These are phyloP conservation scores for Chrysomallon squamiferum DNA, from an alignment of 1,140 invertebrate species.

Conservation along the genomic window DNA sequence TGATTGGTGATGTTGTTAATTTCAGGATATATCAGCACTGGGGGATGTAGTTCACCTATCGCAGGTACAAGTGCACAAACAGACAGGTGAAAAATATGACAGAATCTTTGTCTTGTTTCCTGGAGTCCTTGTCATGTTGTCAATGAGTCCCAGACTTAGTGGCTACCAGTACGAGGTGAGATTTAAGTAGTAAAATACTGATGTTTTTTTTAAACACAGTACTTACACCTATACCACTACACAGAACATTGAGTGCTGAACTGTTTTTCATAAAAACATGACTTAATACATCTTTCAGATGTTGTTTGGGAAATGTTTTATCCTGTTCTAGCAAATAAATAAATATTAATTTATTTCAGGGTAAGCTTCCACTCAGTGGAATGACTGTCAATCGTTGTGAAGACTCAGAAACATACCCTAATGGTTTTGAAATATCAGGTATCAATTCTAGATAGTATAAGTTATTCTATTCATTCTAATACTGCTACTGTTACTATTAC, in stretches of 20 bases:
- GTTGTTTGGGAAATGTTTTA: too few relatives aligned
- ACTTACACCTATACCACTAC: too few relatives aligned
- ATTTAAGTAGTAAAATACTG: too few relatives aligned
- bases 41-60: constrained; percentile 70
- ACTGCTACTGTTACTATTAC: not conserved
- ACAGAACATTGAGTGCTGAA: too few relatives aligned
- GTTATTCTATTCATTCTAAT: not conserved
- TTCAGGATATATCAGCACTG: constrained; percentile 63
- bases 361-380: constrained; percentile 86
- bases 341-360: constrained; percentile 77
- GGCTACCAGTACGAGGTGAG: constrained; percentile 94
- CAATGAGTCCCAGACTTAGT: constrained; percentile 87
- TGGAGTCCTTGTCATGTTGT: constrained; percentile 84
- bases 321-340: too few relatives aligned
- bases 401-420: constrained; percentile 79
- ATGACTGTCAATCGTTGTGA: constrained; percentile 80
- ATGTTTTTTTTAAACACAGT: too few relatives aligned
- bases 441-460: constrained; percentile 12
- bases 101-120: constrained; percentile 92
- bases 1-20: too few relatives aligned
- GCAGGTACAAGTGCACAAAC: constrained; percentile 77
- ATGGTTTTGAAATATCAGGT: constrained; percentile 91
- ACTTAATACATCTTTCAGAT: too few relatives aligned
- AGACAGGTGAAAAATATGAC: constrained; percentile 77
- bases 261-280: too few relatives aligned